Conservation (phyloP, 2,113 vertebrate species). For the Bubo scandiacus region DNA sequence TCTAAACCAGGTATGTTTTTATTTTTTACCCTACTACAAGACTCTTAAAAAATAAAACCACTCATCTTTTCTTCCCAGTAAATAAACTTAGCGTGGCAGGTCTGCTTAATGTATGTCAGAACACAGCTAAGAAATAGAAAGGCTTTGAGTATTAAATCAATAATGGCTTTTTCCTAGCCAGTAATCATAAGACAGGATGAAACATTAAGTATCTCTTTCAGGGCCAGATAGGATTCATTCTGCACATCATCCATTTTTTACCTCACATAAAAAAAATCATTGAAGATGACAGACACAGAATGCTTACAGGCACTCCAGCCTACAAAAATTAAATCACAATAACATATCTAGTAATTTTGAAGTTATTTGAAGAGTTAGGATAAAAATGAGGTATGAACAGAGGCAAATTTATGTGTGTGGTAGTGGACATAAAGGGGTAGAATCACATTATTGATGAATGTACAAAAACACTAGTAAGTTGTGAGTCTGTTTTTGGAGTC, state of each 20-base stretch:
- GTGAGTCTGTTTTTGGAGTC: background rate
- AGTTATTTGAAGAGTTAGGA: background rate
- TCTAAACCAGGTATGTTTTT: background rate
- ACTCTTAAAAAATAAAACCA: background rate
- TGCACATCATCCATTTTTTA: slow-evolving; percentile 12
- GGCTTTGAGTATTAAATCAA: slow-evolving; percentile 57
- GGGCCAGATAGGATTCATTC: slow-evolving; percentile 11
- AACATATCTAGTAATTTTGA: background rate
- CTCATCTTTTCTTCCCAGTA: background rate
- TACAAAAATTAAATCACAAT: background rate
- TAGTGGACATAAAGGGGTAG: background rate
- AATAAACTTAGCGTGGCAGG: slow-evolving; percentile 50
- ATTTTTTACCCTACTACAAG: background rate
- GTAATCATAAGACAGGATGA: slow-evolving; percentile 47
- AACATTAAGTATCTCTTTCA: slow-evolving; percentile 46
- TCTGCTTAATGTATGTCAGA: slow-evolving; percentile 36
- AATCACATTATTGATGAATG: background rate
- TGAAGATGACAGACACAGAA: background rate
- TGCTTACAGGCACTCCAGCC: background rate
- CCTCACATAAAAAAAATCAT: background rate
- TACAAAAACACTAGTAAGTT: background rate
- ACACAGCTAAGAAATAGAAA: slow-evolving; percentile 47
- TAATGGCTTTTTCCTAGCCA: slow-evolving; percentile 34
- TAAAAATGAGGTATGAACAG: background rate
- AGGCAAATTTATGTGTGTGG: background rate